These are phyloP conservation scores for Blastomussa wellsi DNA, from an alignment of 92 coral and sea anemone genomes.

Conservation along the genomic window DNA sequence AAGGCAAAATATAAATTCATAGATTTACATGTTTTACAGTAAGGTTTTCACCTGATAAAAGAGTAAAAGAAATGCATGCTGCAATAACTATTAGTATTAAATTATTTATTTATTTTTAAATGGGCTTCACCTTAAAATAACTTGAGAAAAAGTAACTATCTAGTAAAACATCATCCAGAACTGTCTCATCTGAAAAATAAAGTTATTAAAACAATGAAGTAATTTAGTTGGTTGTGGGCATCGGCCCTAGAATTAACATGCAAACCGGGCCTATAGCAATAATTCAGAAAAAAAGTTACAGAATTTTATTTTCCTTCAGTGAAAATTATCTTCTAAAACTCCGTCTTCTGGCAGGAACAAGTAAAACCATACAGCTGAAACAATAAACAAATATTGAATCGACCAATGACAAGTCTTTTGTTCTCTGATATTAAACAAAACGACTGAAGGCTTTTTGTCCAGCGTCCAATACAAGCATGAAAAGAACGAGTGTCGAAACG, in stretches of 20 bases:
- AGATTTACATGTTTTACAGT: background rate
- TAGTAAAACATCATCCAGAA: constrained; percentile 82
- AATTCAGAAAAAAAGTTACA: background rate
- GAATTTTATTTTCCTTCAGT: background rate
- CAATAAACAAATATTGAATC: background rate
- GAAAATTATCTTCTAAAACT: background rate
- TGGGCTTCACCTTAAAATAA: constrained; percentile 77
- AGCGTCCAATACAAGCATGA: background rate
- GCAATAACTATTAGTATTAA: background rate
- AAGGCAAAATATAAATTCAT: background rate
- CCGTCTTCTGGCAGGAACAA: background rate
- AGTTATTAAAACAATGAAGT: background rate
- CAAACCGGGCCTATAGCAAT: background rate
- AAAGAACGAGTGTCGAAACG: background rate
- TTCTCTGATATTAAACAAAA: background rate
- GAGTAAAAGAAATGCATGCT: background rate
- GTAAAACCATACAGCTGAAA: background rate
- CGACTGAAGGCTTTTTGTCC: background rate
- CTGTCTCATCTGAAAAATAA: constrained; percentile 72
- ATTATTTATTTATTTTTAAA: too few relatives aligned
- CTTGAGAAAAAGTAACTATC: constrained; percentile 99
- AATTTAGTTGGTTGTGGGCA: background rate
- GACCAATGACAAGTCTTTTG: constrained; percentile 8
- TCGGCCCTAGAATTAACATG: background rate
- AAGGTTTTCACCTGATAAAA: background rate